Percentiles rank a stretch among this genome's conserved stretches.
These are phyloP conservation scores for Teleopsis dalmanni DNA, from an alignment of 1,140 invertebrate genomes.

Conservation along the genomic window DNA sequence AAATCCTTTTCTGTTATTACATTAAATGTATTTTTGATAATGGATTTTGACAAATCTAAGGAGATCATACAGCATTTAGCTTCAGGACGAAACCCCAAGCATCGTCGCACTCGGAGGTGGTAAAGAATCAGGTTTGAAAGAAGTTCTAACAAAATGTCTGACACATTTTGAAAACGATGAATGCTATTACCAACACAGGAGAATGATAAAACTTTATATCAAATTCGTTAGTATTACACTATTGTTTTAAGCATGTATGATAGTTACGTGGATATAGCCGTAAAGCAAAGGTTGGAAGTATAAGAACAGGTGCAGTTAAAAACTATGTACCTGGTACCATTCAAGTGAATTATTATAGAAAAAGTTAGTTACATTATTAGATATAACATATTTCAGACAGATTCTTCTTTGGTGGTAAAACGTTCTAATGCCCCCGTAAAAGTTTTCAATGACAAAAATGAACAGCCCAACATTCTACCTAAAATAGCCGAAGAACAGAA, in stretches of 20 bases:
- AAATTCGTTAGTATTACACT: constrained; percentile 84
- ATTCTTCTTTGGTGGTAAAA: constrained; percentile 13
- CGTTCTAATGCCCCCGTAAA: constrained; percentile 20
- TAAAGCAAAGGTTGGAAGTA: constrained; percentile 48
- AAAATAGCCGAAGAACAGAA: background rate
- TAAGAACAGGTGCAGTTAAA: constrained; percentile 45
- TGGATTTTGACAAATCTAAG: no score
- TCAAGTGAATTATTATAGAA: constrained; percentile 15
- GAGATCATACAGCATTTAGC: no score
- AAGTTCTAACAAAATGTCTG: constrained; percentile 71
- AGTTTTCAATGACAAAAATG: constrained; percentile 37
- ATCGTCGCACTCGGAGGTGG: no score
- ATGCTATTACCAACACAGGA: constrained; percentile 73
- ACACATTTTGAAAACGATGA: constrained; percentile 68
- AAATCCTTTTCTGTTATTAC: no score
- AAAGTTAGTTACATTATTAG: background rate
- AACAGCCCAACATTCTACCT: constrained; percentile 14
- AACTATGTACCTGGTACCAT: constrained; percentile 30
- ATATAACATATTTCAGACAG: constrained; percentile 8
- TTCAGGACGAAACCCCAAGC: no score
- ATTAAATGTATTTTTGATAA: no score
- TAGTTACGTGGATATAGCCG: constrained; percentile 46
- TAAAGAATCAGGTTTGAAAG: constrained; percentile 65
- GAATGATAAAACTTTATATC: constrained; percentile 77
- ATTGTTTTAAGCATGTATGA: no score